phyloP scores from a whole-genome alignment of 2,113 vertebrate species.

The Strix aluco region DNA sequence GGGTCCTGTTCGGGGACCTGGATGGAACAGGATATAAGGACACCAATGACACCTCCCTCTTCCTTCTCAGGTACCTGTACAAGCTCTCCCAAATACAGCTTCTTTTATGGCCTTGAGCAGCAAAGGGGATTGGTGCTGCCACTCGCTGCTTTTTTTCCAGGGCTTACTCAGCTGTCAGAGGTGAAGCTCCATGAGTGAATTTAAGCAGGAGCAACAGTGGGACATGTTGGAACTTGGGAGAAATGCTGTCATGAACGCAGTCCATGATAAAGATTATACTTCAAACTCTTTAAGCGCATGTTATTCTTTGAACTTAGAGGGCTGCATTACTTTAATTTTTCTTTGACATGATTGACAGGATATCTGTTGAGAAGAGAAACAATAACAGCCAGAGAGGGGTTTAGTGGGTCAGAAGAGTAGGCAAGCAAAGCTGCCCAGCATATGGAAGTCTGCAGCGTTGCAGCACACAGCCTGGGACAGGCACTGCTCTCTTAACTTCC shows the following conservation, averaged over 20 bases:
- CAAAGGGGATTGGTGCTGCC: not conserved
- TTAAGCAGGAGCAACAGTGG: not conserved
- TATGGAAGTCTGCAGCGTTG: not conserved
- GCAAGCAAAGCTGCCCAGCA: slow-evolving; percentile 16
- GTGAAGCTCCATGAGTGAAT: not conserved
- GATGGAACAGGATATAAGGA: not conserved
- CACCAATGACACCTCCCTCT: not conserved
- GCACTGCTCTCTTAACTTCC: not conserved
- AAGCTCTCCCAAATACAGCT: not conserved
- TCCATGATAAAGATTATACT: not conserved
- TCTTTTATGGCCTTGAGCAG: not conserved
- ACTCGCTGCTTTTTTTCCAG: not conserved
- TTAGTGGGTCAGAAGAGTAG: slow-evolving; percentile 30
- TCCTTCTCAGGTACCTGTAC: not conserved
- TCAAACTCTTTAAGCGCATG: not conserved
- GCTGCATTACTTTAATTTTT: not conserved
- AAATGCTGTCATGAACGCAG: not conserved
- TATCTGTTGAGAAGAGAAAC: slow-evolving; percentile 11
- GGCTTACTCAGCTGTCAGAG: not conserved
- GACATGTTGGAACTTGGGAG: not conserved
- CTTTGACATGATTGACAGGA: not conserved
- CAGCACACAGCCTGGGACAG: not conserved
- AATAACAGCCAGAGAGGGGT: not conserved
- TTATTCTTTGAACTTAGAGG: not conserved
- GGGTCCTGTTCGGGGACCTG: not conserved